phyloP scores from a whole-genome alignment of 2,888 invertebrate genomes.

The Ophioninae sp. region DNA sequence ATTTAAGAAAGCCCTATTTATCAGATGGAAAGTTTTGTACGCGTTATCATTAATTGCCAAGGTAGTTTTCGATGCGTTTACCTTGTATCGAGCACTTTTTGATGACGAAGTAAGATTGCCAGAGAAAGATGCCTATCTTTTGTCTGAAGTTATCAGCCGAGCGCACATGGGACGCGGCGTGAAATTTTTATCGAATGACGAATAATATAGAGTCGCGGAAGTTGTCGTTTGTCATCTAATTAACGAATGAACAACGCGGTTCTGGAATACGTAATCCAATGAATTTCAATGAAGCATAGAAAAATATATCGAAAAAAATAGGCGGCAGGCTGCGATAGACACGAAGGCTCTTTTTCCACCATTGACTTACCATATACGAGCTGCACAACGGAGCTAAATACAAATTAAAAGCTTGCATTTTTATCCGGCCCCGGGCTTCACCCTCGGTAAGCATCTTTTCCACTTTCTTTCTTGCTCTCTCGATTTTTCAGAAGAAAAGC shows the following conservation, averaged over 20 bases:
- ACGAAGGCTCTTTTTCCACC: constrained; percentile 46
- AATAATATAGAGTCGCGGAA: neutral
- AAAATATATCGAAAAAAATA: constrained; percentile 21
- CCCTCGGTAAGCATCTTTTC: constrained; percentile 16
- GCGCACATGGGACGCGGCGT: too few species aligned
- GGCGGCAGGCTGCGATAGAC: constrained; percentile 22
- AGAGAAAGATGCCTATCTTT: neutral
- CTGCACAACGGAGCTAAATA: constrained; percentile 16
- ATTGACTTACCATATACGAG: constrained; percentile 53
- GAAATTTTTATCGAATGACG: neutral
- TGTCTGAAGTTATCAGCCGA: neutral
- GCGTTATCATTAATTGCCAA: constrained; percentile 10
- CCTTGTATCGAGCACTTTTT: neutral
- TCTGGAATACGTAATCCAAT: neutral
- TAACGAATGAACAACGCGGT: neutral
- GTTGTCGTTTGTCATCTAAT: neutral
- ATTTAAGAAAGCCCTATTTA: constrained; percentile 21
- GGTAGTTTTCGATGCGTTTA: neutral
- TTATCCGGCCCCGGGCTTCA: constrained; percentile 35
- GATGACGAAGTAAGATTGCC: neutral
- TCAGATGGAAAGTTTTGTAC: constrained; percentile 21
- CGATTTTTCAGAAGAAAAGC: constrained; percentile 28
- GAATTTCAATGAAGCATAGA: neutral
- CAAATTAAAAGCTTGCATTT: constrained; percentile 49
- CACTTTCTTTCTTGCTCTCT: neutral